phyloP scores from a whole-genome alignment of 2,888 invertebrate species.

The Ptilodon capucinus region DNA sequence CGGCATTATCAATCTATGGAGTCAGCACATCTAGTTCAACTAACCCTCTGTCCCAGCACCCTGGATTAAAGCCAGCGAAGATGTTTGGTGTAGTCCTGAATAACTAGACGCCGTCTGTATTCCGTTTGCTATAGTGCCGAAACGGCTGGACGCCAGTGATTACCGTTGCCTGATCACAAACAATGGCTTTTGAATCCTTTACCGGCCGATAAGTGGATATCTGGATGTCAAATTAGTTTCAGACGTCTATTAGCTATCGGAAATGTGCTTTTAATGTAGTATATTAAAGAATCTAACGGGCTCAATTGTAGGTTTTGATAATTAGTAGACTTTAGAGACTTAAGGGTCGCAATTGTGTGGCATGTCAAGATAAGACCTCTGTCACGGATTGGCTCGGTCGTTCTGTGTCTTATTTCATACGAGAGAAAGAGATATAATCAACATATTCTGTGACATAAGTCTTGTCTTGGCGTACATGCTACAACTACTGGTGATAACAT shows the following conservation, averaged over 20 bases:
- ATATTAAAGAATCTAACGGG: too few species aligned
- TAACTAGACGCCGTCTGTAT: conserved; percentile 62
- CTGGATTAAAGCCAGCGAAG: conserved; percentile 78
- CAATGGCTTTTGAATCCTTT: conserved; percentile 35
- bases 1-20: too few species aligned
- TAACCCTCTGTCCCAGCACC: conserved; percentile 45
- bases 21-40: conserved; percentile 19
- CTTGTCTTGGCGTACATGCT: too few species aligned
- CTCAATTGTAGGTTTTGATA: too few species aligned
- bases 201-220: conserved; percentile 4
- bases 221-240: not conserved
- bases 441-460: too few species aligned
- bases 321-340: too few species aligned
- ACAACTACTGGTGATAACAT: too few species aligned
- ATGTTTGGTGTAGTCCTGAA: conserved; percentile 74
- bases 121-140: conserved; percentile 59
- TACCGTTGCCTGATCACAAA: conserved; percentile 31
- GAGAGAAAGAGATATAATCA: too few species aligned
- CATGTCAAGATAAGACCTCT: too few species aligned
- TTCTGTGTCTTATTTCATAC: too few species aligned
- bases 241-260: not conserved
- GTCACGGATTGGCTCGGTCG: too few species aligned
- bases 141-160: conserved; percentile 47
- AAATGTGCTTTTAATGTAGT: not conserved
- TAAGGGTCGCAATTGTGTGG: too few species aligned